Evolutionary conservation across 2,888 invertebrate species (phyloP), one percentile per base, ranked within the genome.

Genomic region (Athripsodes cinereus): DNA sequence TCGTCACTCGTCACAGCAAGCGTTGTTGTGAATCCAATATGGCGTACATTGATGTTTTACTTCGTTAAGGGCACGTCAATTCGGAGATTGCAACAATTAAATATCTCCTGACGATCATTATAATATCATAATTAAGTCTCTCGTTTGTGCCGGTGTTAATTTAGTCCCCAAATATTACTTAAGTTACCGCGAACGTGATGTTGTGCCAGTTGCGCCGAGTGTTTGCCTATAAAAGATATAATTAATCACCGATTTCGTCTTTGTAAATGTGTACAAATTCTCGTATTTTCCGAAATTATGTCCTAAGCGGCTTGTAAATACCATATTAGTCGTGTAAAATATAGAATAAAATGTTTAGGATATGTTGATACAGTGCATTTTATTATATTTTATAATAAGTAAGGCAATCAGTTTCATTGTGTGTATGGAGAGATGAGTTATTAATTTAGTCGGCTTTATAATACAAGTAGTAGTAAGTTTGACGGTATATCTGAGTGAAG

Each of bases 21-120:
- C 83, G 83, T 83, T 83, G 83, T 83, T 83, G 82, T 82, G 81
- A 80, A 83, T 83, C 80, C 82, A 84, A 83, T 81, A 84, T 84
- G 84, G 84, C 83, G 83, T 75, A 75, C 76, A 74, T 76, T 76
- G 76, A 78, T 78, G 78, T 78, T 78, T 73, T 75, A 74, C 74
- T 76, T 71, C 76, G 78, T 75, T 78, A 76, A 78, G 77, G 78
- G 78, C 77, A 78, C 77, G 78, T 78, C 78, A 78, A 72, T 76
- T 74, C 76, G 77, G 78, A 77, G 77, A 77, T 75, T 75, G 71
- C 75, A 71, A 58, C 49, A 55, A 61, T 53, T 57, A 53, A 54
- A 54, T 44, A 49, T 47, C 48, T 34, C 34, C 52, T 49, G 51
- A 53, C 56, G 55, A 56, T 53, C 52, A 31, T 11, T 11, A 49